phyloP scores from a whole-genome alignment of 2,888 invertebrate genomes.

The Mesoligia furuncula region DNA sequence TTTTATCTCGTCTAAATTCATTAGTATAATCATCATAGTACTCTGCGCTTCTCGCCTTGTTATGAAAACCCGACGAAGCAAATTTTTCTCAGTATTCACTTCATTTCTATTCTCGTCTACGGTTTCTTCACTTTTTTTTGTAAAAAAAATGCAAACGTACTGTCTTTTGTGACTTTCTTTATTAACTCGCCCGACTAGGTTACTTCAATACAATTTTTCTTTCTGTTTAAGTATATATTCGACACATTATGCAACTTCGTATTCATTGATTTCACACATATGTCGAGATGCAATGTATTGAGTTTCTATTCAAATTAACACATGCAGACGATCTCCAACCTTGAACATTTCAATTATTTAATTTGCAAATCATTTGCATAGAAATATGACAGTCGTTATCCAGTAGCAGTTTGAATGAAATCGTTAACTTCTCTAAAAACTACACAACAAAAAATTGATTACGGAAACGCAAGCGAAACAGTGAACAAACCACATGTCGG shows the following conservation, averaged over 20 bases:
- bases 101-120: constrained; percentile 51
- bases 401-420: constrained; percentile 28
- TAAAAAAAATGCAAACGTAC: constrained; percentile 17
- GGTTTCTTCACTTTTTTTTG: constrained; percentile 45
- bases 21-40: constrained; percentile 49
- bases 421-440: constrained; percentile 44
- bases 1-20: constrained; percentile 56
- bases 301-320: constrained; percentile 8
- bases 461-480: constrained; percentile 50
- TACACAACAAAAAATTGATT: constrained; percentile 56
- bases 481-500: constrained; percentile 57
- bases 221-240: neutral
- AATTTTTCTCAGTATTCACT: constrained; percentile 57
- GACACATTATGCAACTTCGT: constrained; percentile 20
- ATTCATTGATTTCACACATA: constrained; percentile 19
- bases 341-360: constrained; percentile 25
- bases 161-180: constrained; percentile 26
- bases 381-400: constrained; percentile 32
- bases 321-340: neutral
- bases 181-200: neutral
- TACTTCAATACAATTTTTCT: constrained; percentile 15
- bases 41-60: constrained; percentile 42
- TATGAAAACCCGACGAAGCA: constrained; percentile 46
- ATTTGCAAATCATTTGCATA: constrained; percentile 30
- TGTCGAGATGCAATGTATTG: constrained; percentile 2